Conservation (phyloP, 2,113 vertebrate genomes). For the Tyto alba region DNA sequence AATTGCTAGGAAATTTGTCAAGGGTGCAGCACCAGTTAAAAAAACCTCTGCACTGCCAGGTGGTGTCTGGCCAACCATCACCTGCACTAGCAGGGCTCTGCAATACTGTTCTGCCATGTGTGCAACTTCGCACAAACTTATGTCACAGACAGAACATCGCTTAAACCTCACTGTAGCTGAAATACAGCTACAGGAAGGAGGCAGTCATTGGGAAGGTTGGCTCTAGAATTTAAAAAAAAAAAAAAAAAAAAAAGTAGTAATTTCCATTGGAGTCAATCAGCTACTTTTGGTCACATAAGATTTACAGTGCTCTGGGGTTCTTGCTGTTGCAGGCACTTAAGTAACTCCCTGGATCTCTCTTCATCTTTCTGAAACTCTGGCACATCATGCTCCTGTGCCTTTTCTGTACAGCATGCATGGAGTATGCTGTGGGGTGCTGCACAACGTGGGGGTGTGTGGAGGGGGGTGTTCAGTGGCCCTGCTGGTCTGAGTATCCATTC, state of each 20-base stretch:
- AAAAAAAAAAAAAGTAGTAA: not conserved
- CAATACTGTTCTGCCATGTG: not conserved
- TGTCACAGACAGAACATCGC: not conserved
- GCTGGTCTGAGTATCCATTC: not conserved
- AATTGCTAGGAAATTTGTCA: not conserved
- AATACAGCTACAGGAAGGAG: not conserved
- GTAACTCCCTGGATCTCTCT: not conserved
- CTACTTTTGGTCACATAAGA: not conserved
- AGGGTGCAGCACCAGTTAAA: not conserved
- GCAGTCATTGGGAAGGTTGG: not conserved
- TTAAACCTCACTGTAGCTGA: not conserved
- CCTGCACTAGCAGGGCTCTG: not conserved
- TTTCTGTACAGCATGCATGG: not conserved
- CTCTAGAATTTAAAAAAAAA: not conserved
- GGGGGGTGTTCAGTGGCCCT: not conserved
- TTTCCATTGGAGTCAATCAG: not conserved
- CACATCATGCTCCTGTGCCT: not conserved
- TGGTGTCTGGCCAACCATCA: fast-evolving
- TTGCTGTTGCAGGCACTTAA: not conserved
- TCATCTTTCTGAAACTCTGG: not conserved
- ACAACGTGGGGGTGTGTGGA: not conserved
- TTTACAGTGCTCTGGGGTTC: not conserved
- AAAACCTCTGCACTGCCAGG: not conserved
- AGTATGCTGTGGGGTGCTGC: not conserved
- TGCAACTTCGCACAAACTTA: not conserved